Conservation (phyloP, 1,140 invertebrate genomes). For the Hyles vespertilio region DNA sequence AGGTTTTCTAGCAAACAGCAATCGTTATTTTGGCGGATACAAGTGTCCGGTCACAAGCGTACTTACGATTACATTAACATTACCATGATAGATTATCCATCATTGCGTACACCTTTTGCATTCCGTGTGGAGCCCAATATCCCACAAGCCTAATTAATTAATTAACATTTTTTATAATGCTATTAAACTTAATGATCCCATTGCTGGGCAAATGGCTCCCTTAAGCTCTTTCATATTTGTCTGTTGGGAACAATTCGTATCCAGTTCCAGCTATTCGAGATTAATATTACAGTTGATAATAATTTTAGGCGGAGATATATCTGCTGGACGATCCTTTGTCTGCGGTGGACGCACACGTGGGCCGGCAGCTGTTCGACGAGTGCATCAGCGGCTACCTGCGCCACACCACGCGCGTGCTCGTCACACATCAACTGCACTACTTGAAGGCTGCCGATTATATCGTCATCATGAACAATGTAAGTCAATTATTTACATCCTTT, state of each 20-base stretch:
- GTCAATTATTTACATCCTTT: no score
- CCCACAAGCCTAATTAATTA: no score
- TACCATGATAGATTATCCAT: no score
- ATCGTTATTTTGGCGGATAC: no score
- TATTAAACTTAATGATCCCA: no score
- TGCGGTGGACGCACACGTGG: slow-evolving; percentile 89
- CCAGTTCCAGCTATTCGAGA: not conserved
- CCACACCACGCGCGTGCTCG: slow-evolving; percentile 86
- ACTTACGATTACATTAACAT: no score
- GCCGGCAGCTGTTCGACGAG: slow-evolving; percentile 86
- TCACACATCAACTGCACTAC: slow-evolving; percentile 92
- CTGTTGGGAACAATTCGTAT: not conserved
- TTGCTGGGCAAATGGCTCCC: no score
- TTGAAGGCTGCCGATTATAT: slow-evolving; percentile 85
- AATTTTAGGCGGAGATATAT: slow-evolving; percentile 82
- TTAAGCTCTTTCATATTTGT: not conserved
- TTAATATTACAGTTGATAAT: not conserved
- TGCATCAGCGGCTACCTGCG: slow-evolving; percentile 82
- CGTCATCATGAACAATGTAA: slow-evolving; percentile 84
- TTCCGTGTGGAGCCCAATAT: no score
- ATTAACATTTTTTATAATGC: no score
- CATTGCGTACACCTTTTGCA: no score
- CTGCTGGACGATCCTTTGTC: slow-evolving; percentile 89
- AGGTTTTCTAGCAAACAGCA: no score
- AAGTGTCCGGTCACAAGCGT: no score